These are phyloP conservation scores for Ricordea florida DNA, from an alignment of 92 coral and sea anemone genomes.

Conservation along the genomic window DNA sequence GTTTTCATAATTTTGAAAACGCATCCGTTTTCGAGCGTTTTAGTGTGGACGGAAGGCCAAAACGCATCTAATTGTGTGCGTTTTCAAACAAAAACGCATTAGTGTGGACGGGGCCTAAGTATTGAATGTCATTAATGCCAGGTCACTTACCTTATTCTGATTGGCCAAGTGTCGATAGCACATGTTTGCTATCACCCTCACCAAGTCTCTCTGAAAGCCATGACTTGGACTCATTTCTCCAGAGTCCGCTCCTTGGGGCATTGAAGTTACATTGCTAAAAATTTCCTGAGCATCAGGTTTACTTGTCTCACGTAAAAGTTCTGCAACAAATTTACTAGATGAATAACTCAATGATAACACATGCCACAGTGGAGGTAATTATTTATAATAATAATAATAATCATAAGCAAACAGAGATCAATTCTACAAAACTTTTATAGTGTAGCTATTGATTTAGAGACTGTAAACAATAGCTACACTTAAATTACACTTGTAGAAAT, in stretches of 20 bases:
- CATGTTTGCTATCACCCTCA: constrained; percentile 91
- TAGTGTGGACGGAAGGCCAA: no score
- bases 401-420: no score
- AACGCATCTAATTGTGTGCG: no score
- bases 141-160: constrained; percentile 74
- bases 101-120: not conserved
- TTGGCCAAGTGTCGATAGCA: constrained; percentile 72
- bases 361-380: not conserved
- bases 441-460: no score
- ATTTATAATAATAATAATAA: not conserved
- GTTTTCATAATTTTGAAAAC: no score
- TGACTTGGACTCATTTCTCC: constrained; percentile 79
- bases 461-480: no score
- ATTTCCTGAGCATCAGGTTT: constrained; percentile 44
- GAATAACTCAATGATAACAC: no score
- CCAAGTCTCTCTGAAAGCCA: constrained; percentile 91
- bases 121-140: not conserved
- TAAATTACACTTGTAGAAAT: no score
- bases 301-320: constrained; percentile 73
- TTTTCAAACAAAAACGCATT: not conserved
- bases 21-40: no score
- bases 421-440: no score
- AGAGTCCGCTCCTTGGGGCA: constrained; percentile 65
- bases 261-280: constrained; percentile 56
- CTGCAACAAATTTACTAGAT: constrained; percentile 39